Evolutionary conservation across 1,140 invertebrate species (phyloP).

Genomic region (Danaus melanippus): DNA sequence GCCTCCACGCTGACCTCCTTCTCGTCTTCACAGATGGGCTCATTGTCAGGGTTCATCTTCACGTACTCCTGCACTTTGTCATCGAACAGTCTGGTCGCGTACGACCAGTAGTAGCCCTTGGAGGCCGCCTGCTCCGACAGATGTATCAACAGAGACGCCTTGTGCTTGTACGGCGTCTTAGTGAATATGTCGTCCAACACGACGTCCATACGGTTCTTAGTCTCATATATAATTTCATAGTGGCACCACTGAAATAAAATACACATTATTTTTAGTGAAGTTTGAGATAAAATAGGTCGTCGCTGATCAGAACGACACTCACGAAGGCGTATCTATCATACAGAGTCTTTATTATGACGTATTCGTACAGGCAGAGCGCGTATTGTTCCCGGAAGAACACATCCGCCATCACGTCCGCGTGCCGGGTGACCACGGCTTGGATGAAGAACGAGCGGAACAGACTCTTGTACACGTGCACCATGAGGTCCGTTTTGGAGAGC

Average conservation of each 20-base stretch:
- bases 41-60: not conserved
- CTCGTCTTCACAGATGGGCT: not conserved
- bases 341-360: constrained; percentile 25
- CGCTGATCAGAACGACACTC: constrained; percentile 24
- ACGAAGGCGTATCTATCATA: constrained; percentile 43
- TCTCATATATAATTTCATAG: constrained; percentile 28
- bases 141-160: constrained; percentile 5
- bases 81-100: constrained; percentile 22
- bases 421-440: constrained; percentile 16
- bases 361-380: constrained; percentile 28
- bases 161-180: constrained; percentile 11
- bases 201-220: constrained; percentile 22
- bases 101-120: constrained; percentile 44
- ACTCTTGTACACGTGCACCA: constrained; percentile 16
- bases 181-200: constrained; percentile 23
- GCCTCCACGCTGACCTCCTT: not conserved
- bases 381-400: constrained; percentile 26
- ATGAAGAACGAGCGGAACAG: constrained; percentile 32
- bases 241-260: constrained; percentile 33
- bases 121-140: constrained; percentile 14
- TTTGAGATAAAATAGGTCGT: too few relatives aligned
- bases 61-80: constrained; percentile 2
- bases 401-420: constrained; percentile 17
- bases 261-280: not conserved
- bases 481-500: constrained; percentile 18